phyloP scores from a whole-genome alignment of 53 echinoderm and acorn worm genomes.

The Glandiceps talaboti region DNA sequence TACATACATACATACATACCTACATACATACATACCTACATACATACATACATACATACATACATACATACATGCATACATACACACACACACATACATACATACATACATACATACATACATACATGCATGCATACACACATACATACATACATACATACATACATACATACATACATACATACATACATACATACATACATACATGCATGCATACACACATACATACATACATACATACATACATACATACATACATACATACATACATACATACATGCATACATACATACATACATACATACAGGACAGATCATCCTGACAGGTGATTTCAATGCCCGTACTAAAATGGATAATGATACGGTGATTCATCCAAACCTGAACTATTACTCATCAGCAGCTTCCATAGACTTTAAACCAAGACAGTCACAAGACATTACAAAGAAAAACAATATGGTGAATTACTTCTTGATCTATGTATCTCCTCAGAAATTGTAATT shows the following conservation, averaged over 20 bases:
- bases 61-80: neutral
- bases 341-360: no score
- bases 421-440: no score
- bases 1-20: no score
- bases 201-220: neutral
- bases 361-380: no score
- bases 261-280: slow-evolving; percentile 11
- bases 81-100: neutral
- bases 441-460: no score
- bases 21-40: neutral
- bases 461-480: no score
- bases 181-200: neutral
- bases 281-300: neutral
- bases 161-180: neutral
- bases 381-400: no score
- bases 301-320: no score
- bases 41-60: neutral
- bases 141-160: no score
- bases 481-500: no score
- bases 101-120: neutral
- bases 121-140: neutral
- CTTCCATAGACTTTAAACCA: no score
- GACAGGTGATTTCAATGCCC: no score
- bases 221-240: slow-evolving; percentile 2
- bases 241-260: slow-evolving; percentile 4